Conservation (phyloP, 2,888 invertebrate genomes). For the Eristalis pertinax region DNA sequence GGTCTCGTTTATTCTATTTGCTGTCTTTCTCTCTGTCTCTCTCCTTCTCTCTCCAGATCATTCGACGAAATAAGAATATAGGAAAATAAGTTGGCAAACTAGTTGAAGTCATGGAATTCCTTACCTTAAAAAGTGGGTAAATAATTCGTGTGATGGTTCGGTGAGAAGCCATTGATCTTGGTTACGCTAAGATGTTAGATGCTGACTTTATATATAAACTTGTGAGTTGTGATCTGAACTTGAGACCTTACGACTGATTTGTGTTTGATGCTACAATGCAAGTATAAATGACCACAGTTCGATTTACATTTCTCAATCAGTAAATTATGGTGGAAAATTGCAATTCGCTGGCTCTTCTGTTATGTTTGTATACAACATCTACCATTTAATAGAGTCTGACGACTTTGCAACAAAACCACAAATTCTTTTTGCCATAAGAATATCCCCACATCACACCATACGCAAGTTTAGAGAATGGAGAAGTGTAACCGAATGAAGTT, state of each 20-base stretch:
- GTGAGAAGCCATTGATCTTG: constrained; percentile 56
- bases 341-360: constrained; percentile 9
- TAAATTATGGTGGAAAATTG: too few relatives aligned
- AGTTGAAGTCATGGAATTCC: constrained; percentile 63
- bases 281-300: too few relatives aligned
- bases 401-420: background rate
- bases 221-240: background rate
- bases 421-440: too few relatives aligned
- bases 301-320: background rate
- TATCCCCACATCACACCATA: background rate
- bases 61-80: constrained; percentile 47
- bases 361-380: background rate
- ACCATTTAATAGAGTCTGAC: background rate
- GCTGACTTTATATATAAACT: background rate
- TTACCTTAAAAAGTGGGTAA: constrained; percentile 70
- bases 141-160: constrained; percentile 43
- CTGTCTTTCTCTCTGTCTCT: background rate
- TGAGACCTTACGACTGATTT: background rate
- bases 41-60: constrained; percentile 17
- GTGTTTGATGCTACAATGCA: background rate
- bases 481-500: background rate
- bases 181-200: constrained; percentile 20
- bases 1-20: constrained; percentile 14
- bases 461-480: background rate
- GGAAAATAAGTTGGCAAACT: constrained; percentile 45